Conservation (phyloP, 2,113 vertebrate genomes). For the Strigops habroptila region DNA sequence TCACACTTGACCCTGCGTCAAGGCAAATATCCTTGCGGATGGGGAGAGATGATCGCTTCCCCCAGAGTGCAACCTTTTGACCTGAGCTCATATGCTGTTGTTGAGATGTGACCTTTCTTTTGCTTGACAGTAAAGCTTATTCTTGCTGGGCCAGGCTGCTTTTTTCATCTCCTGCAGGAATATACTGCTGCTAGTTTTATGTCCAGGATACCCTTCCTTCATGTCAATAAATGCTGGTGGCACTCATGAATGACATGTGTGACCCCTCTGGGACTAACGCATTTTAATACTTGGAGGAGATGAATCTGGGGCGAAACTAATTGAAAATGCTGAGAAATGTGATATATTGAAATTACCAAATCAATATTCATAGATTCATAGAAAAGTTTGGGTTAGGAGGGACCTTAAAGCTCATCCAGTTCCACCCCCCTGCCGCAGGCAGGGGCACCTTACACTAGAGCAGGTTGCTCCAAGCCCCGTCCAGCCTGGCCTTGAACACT, state of each 20-base stretch:
- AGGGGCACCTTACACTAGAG: neutral
- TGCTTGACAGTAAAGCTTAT: neutral
- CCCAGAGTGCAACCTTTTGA: neutral
- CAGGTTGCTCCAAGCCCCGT: neutral
- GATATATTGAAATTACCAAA: neutral
- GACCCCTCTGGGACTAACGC: neutral
- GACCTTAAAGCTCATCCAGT: neutral
- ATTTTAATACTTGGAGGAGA: neutral
- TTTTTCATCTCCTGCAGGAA: neutral
- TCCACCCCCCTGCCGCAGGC: neutral
- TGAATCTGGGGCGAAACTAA: neutral
- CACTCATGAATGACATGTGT: neutral
- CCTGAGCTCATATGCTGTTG: neutral
- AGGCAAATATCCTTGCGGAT: rapidly evolving
- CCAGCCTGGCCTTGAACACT: neutral
- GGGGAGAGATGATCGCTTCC: neutral
- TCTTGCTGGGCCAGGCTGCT: neutral
- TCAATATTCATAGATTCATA: neutral
- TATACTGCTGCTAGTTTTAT: neutral
- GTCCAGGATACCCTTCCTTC: neutral
- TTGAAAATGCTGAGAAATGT: neutral
- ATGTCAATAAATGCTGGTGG: neutral
- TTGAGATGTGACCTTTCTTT: neutral
- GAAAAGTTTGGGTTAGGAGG: neutral
- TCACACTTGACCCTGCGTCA: neutral